These are phyloP conservation scores for Dastarcus helophoroides DNA, from an alignment of 2,888 invertebrate species.

Conservation along the genomic window DNA sequence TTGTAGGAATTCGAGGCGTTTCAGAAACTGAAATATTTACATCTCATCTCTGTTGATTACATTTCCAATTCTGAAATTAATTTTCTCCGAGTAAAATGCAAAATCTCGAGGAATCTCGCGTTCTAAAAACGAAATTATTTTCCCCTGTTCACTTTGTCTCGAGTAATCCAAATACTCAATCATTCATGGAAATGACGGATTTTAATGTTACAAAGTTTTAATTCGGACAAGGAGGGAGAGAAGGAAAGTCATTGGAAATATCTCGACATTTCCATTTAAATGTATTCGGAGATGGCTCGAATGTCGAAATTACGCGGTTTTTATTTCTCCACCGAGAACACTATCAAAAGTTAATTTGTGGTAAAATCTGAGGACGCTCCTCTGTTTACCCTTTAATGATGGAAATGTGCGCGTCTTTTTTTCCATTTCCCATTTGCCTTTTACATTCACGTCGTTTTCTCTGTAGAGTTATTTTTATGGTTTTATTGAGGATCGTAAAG, in stretches of 20 bases:
- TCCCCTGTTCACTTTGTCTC: constrained; percentile 25
- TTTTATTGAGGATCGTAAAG: no score
- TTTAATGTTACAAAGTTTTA: constrained; percentile 38
- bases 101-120: constrained; percentile 33
- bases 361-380: constrained; percentile 34
- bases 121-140: constrained; percentile 34
- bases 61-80: constrained; percentile 36
- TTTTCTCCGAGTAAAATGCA: constrained; percentile 33
- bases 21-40: constrained; percentile 34
- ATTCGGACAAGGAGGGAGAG: constrained; percentile 25
- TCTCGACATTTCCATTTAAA: constrained; percentile 37
- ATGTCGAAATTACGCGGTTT: constrained; percentile 35
- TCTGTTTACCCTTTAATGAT: constrained; percentile 35
- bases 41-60: constrained; percentile 35
- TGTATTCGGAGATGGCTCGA: constrained; percentile 30
- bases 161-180: constrained; percentile 35
- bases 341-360: constrained; percentile 40
- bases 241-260: constrained; percentile 33
- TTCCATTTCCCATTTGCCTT: constrained; percentile 5
- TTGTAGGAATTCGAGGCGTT: constrained; percentile 17
- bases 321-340: constrained; percentile 38
- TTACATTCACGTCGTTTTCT: no score
- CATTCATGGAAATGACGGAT: constrained; percentile 38
- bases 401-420: constrained; percentile 28
- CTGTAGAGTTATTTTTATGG: no score